Percentiles rank a stretch among this genome's conserved stretches.
Evolutionary conservation across 2,113 vertebrate species (phyloP).

Genomic region (Scolopax mira): DNA sequence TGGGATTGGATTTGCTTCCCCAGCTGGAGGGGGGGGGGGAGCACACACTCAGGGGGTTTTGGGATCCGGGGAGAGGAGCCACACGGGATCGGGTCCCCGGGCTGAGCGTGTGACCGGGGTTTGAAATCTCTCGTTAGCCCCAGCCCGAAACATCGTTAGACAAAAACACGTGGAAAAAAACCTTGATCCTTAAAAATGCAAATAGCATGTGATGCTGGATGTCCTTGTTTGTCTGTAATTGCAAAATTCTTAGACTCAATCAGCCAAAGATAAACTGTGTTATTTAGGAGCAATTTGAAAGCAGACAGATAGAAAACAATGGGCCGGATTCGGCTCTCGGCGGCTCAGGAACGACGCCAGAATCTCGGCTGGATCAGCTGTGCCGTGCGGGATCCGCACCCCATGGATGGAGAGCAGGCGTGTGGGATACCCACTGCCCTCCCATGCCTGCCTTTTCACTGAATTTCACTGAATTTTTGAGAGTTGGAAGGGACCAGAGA

Average conservation of each 20-base stretch:
- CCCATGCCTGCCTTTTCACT: background rate
- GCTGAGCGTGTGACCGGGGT: accelerated
- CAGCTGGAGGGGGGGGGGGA: background rate
- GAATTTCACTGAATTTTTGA: no score
- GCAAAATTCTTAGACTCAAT: conserved; percentile 62
- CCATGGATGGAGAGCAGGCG: accelerated
- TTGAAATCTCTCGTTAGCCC: accelerated
- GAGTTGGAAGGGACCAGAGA: no score
- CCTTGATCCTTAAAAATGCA: conserved; percentile 63
- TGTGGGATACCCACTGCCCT: accelerated
- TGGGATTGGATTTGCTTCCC: background rate
- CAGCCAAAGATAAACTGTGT: conserved; percentile 63
- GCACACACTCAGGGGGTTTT: accelerated
- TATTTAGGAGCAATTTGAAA: conserved; percentile 63
- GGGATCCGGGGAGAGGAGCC: background rate
- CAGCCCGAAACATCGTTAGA: background rate
- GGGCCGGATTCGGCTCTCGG: background rate
- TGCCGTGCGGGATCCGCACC: accelerated
- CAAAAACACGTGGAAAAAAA: background rate
- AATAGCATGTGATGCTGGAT: conserved; percentile 40
- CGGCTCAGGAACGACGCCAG: background rate
- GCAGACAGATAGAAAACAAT: conserved; percentile 60
- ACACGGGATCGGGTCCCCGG: accelerated
- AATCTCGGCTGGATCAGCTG: background rate
- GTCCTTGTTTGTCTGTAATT: conserved; percentile 63